These are phyloP conservation scores for Turdus rufiventris DNA, from an alignment of 2,113 vertebrate genomes.

Conservation along the genomic window DNA sequence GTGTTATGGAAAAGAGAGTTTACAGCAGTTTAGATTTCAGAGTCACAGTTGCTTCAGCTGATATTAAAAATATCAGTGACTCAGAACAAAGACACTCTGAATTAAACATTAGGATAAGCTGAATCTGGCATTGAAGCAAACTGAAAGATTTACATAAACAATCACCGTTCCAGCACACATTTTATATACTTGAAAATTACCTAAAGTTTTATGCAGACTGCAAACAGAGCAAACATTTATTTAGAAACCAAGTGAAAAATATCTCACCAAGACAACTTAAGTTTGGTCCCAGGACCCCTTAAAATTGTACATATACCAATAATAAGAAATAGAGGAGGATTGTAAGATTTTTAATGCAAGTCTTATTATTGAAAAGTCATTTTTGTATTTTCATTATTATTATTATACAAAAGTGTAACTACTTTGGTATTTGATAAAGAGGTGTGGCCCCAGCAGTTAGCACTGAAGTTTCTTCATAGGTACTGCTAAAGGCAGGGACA, in stretches of 20 bases:
- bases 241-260: background rate
- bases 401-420: slow-evolving; percentile 46
- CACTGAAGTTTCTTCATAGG: slow-evolving; percentile 35
- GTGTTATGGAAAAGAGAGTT: background rate
- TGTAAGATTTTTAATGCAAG: background rate
- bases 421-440: slow-evolving; percentile 50
- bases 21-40: background rate
- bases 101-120: background rate
- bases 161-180: background rate
- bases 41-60: background rate
- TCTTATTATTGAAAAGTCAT: background rate
- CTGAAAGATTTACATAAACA: background rate
- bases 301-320: background rate
- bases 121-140: background rate
- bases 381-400: slow-evolving; percentile 58
- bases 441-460: slow-evolving; percentile 35
- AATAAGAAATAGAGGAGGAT: slow-evolving; percentile 1
- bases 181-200: background rate
- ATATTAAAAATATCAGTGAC: background rate
- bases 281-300: background rate
- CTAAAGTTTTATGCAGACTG: background rate
- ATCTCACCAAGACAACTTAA: background rate
- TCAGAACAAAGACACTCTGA: background rate
- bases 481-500: background rate
- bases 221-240: background rate